A percentile compares a stretch with the other conserved stretches of the same genome.
phyloP scores from a whole-genome alignment of 2,888 invertebrate genomes.

The Apamea epomidion region DNA sequence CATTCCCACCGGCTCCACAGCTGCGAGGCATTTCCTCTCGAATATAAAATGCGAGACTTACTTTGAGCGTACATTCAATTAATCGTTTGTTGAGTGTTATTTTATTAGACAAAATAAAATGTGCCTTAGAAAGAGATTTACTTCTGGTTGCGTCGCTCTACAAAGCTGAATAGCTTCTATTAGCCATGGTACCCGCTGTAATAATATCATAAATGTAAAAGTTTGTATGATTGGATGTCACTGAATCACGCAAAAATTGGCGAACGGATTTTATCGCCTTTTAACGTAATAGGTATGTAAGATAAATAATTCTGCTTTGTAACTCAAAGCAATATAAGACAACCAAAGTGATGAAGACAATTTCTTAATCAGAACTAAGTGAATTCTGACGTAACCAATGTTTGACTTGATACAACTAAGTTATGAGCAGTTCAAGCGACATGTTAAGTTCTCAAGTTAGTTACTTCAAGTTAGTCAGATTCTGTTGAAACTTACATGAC shows the following conservation, averaged over 20 bases:
- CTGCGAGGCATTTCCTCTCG: no score
- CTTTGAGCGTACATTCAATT: no score
- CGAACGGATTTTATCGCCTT: no score
- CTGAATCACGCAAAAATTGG: no score
- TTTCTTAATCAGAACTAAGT: slow-evolving; percentile 33
- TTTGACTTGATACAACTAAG: slow-evolving; percentile 53
- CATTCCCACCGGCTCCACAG: no score
- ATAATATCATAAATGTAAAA: no score
- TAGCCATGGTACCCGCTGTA: background rate
- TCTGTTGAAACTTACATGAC: slow-evolving; percentile 24
- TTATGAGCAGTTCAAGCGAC: slow-evolving; percentile 50
- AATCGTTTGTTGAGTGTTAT: no score
- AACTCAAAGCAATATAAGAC: no score
- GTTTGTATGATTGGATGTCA: no score
- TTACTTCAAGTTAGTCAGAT: slow-evolving; percentile 21
- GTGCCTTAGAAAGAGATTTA: no score
- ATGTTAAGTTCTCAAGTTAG: slow-evolving; percentile 37
- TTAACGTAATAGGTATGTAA: background rate
- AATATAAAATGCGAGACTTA: no score
- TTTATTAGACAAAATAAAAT: background rate
- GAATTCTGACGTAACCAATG: slow-evolving; percentile 30
- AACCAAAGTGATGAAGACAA: background rate
- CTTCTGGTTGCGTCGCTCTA: background rate
- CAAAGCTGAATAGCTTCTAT: background rate
- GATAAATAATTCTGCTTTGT: background rate